Evolutionary conservation across 1,140 invertebrate genomes (phyloP), one percentile per base, ranked within the genome.

Genomic region (Diabrotica virgifera): DNA sequence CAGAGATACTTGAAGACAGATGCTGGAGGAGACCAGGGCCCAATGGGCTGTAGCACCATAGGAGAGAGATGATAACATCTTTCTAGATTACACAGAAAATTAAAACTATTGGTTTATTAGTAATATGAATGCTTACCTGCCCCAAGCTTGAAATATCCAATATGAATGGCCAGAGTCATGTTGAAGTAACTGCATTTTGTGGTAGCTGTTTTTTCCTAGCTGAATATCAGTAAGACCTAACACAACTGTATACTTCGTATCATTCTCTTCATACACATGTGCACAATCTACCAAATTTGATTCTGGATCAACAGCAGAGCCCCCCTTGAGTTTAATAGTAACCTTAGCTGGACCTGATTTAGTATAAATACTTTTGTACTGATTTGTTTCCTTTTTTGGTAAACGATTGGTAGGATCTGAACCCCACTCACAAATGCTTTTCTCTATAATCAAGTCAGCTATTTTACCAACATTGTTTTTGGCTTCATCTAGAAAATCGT

Each of bases 131-230:
- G 24, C 24, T 24, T 96, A 99, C 0, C 93, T 84, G 12, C 97
- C 97, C 97, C 97, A 99, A 0, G 93, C 65, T 38, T 70, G 60
- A 61, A 72, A 76, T 46, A 75, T 52, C 68, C 70, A 74, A 72
- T 81, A 92, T 83, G 82, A 85, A 7, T 85, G 82, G 46, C 79
- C 78, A 13, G 78, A 82, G 76, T 98, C 94, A 11, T 86, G 77
- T 77, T 96, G 86, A 9, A 99, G 80, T 38, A 98, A 78, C 80
- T 99, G 97, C 36, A 99, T 67, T 79, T 98, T 98, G 78, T 99
- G 99, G 79, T 85, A 99, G 5, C 93, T 96, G 79, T 99, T 99
- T 73, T 91, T 94, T 57, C 92, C 90, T 9, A 81, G 84, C 64
- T 90, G 87, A 40, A 98, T 86, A 78, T 98, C 94, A 2, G 95